Evolutionary conservation across 2,797 vertebrate genomes (phyloP), one percentile per base, ranked within the genome.

Genomic region (Hemibagrus guttatus): DNA sequence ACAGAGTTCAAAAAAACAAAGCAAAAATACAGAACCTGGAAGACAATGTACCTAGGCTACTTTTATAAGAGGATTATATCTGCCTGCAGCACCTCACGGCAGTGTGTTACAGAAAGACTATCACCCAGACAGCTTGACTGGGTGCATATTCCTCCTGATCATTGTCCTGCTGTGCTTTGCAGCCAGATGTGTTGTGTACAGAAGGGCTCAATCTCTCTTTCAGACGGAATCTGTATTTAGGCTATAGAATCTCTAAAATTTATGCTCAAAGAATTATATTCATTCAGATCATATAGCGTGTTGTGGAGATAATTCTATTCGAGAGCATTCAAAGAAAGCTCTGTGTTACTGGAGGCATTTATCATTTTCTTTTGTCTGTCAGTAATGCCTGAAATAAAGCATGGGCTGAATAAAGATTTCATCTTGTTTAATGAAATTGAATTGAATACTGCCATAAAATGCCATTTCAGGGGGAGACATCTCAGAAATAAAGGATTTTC

Each of bases 31-130:
- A 82, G 54, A 86, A 81, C 56, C 83, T 88, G 58, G 78, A 75
- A 85, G 84, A 88, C 85, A 86, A 87, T 88, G 86, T 89, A 86
- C 71, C 72, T 75, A 86, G 56, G 76, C 68, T 80, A 83, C 80
- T 69, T 89, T 94, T 90, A 92, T 89, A 93, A 95, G 93, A 92
- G 94, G 92, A 95, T 95, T 95, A 92, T 79, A 91, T 91, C 88
- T 92, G 89, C 88, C 90, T 87, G 91, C 92, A 91, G 87, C 89
- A 90, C 91, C 92, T 81, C 87, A 91, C 91, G 91, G 90, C 91
- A 89, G 85, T 90, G 87, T 92, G 92, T 88, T 89, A 88, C 88
- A 90, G 91, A 91, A 90, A 93, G 91, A 92, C 91, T 91, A 90
- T 91, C 90, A 80, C 87, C 88, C 84, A 84, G 85, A 89, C 91